These are phyloP conservation scores for Merops nubicus DNA, from an alignment of 2,113 vertebrate genomes.

Conservation along the genomic window DNA sequence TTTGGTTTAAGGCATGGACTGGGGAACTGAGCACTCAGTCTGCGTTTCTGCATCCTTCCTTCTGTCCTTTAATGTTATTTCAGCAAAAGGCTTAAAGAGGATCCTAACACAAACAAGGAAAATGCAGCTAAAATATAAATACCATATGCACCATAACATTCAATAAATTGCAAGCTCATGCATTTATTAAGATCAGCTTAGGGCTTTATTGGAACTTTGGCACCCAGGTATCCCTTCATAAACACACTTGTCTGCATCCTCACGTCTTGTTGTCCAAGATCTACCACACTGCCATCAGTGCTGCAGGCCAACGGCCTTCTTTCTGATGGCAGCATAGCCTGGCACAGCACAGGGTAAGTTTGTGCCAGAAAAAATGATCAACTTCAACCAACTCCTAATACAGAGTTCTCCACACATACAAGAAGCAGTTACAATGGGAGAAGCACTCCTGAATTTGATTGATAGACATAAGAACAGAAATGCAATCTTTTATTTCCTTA, in stretches of 20 bases:
- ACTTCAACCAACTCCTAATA: not conserved
- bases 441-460: not conserved
- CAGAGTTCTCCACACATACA: not conserved
- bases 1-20: not conserved
- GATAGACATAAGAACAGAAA: not conserved
- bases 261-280: not conserved
- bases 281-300: not conserved
- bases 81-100: not conserved
- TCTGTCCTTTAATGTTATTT: not conserved
- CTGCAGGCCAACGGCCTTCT: not conserved
- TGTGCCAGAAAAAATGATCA: not conserved
- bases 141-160: not conserved
- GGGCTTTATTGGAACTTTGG: not conserved
- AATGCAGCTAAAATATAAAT: not conserved
- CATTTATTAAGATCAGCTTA: not conserved
- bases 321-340: not conserved
- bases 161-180: not conserved
- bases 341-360: not conserved
- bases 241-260: not conserved
- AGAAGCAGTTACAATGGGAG: not conserved
- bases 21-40: not conserved
- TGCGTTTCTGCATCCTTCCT: not conserved
- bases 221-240: not conserved
- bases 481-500: not conserved
- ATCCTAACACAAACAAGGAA: not conserved